phyloP scores from a whole-genome alignment of 2,797 vertebrate species.

The Gambusia yucatana region DNA sequence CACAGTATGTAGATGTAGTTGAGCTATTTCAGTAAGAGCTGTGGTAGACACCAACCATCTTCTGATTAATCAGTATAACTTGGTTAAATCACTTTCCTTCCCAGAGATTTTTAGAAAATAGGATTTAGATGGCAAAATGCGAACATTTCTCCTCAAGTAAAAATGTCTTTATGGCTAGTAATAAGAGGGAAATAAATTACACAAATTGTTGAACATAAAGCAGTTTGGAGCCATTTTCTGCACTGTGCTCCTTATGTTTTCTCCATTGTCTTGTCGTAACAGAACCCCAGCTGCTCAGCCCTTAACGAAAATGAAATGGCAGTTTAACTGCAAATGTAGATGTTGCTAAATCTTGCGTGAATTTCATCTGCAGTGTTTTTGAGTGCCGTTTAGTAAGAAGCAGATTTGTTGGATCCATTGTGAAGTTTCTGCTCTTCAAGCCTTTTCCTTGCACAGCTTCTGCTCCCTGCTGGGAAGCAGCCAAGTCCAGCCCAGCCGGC shows the following conservation, averaged over 20 bases:
- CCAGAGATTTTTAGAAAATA: background rate
- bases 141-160: background rate
- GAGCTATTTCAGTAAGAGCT: background rate
- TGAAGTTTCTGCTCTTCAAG: background rate
- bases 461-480: slow-evolving; percentile 55
- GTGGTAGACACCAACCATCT: background rate
- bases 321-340: background rate
- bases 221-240: background rate
- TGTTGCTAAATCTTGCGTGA: background rate
- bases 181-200: background rate
- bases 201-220: background rate
- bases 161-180: background rate
- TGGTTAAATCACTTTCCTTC: background rate
- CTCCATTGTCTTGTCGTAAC: background rate
- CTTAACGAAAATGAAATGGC: background rate
- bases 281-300: background rate
- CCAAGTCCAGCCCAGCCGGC: slow-evolving; percentile 38
- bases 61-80: background rate
- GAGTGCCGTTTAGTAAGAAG: background rate
- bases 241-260: background rate
- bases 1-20: background rate
- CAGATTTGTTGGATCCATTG: background rate
- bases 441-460: background rate
- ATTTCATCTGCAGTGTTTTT: background rate
- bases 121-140: background rate